Percentiles rank a stretch among this genome's conserved stretches.
phyloP scores from a whole-genome alignment of 2,797 vertebrate genomes.

The Euthynnus affinis region DNA sequence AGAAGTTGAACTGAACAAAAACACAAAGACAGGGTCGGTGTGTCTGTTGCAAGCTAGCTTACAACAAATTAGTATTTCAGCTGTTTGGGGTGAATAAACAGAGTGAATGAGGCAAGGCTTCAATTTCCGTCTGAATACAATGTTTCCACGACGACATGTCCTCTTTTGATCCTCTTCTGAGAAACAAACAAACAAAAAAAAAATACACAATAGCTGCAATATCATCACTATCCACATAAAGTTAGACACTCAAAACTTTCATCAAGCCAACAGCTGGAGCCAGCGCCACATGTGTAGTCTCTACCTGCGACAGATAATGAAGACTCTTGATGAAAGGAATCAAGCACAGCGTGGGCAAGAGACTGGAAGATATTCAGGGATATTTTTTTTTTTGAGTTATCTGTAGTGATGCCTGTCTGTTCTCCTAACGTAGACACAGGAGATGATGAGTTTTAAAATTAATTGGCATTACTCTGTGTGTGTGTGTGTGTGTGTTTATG shows the following conservation, averaged over 20 bases:
- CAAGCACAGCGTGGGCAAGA: slow-evolving; percentile 32
- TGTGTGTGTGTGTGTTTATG: slow-evolving; percentile 14
- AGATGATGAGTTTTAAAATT: slow-evolving; percentile 52
- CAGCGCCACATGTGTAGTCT: slow-evolving; percentile 1
- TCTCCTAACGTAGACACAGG: slow-evolving; percentile 33
- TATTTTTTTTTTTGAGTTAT: slow-evolving; percentile 32
- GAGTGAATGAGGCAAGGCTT: too few species aligned
- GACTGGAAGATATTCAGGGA: slow-evolving; percentile 22
- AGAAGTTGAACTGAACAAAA: too few species aligned
- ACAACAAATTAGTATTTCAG: too few species aligned
- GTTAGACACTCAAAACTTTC: slow-evolving; percentile 1
- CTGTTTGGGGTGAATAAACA: too few species aligned
- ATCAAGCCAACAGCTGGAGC: slow-evolving; percentile 33
- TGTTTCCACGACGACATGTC: not conserved
- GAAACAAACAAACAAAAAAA: not conserved
- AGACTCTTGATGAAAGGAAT: slow-evolving; percentile 55
- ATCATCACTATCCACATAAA: not conserved
- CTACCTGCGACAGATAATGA: slow-evolving; percentile 48
- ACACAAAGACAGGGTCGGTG: too few species aligned
- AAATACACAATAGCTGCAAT: not conserved
- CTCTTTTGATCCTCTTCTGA: not conserved
- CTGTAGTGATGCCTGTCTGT: slow-evolving; percentile 49
- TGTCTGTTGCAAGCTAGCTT: too few species aligned
- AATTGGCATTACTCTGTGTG: slow-evolving; percentile 38
- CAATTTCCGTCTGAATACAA: too few species aligned